Evolutionary conservation across 2,888 invertebrate species (phyloP), one percentile per base, ranked within the genome.

Genomic region (Sphaeridia pumilis): DNA sequence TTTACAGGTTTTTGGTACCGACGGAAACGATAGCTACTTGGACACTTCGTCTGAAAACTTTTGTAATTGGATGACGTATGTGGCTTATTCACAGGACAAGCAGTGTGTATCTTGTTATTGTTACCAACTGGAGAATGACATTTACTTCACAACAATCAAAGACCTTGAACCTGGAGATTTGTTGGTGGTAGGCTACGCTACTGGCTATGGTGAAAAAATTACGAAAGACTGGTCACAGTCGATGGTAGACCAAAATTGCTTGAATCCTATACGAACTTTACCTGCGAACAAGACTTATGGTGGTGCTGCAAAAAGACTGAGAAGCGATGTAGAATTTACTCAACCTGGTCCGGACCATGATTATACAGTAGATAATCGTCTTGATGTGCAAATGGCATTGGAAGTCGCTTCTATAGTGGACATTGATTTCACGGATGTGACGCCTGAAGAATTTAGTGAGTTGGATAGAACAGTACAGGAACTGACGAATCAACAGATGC

Each of bases 11-110:
- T 51, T 51, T 26, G 34, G 34, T 10, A 28, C 34, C n/a, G 45
- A 51, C n/a, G 24, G 21, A 4, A 27, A 25, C 2, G 71, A 73
- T 38, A 72, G 69, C 65, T 75, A 73, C 65, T 69, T 79, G 60
- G 78, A 79, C 67, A 75, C 75, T 1, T 72, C 71, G 21, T 70
- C 76, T 66, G 78, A 79, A 66, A 67, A 74, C 59, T 71, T 71
- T 46, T 78, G 77, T 64, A 79, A 77, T 66, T 80, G 79, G 79
- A 72, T 80, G 74, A 75, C 75, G 59, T 73, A 78, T 59, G 72
- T 79, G 4, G 67, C 69, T 5, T 68, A 75, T 14, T 78, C 78
- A 0, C 66, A 66, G 12, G 67, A 67, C 52, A 73, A 75, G 56
- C 10, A 10, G 3, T 22, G 28, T 7, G 76, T 77, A 66, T 80